Conservation (phyloP, 2,888 invertebrate genomes). For the Archips crataeganus region DNA sequence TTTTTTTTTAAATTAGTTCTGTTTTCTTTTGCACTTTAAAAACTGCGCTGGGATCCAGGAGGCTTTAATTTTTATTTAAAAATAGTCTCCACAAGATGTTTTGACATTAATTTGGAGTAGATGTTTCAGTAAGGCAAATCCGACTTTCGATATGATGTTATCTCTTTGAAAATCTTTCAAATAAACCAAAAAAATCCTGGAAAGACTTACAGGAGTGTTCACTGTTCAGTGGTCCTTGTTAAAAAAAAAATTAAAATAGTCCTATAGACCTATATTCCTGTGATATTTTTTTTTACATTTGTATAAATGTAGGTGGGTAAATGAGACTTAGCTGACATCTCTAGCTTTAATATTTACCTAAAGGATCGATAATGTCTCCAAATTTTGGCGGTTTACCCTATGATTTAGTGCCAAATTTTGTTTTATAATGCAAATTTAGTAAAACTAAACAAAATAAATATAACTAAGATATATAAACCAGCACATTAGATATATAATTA, state of each 20-base stretch:
- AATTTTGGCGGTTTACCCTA: constrained; percentile 8
- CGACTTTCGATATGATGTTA: too few relatives aligned
- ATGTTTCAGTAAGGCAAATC: too few relatives aligned
- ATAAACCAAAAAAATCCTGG: too few relatives aligned
- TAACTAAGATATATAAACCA: neutral
- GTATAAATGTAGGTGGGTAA: constrained; percentile 33
- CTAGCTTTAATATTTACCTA: neutral
- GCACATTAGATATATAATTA: neutral
- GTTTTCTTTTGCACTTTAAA: too few relatives aligned
- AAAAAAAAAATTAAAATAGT: too few relatives aligned
- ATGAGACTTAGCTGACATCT: neutral
- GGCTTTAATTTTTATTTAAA: neutral
- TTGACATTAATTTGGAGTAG: neutral
- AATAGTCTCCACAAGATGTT: constrained; percentile 5
- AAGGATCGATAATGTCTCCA: neutral
- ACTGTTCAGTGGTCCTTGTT: too few relatives aligned
- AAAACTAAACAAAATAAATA: neutral
- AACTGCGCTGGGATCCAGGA: too few relatives aligned
- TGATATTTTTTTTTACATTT: constrained; percentile 52
- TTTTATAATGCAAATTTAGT: neutral
- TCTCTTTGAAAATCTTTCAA: too few relatives aligned
- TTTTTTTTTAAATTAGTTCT: too few relatives aligned
- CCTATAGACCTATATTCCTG: constrained; percentile 41
- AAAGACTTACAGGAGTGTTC: too few relatives aligned
- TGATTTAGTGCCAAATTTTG: constrained; percentile 31